Evolutionary conservation across 2,797 vertebrate genomes (phyloP).

Genomic region (Rhabdophis nuchalis): DNA sequence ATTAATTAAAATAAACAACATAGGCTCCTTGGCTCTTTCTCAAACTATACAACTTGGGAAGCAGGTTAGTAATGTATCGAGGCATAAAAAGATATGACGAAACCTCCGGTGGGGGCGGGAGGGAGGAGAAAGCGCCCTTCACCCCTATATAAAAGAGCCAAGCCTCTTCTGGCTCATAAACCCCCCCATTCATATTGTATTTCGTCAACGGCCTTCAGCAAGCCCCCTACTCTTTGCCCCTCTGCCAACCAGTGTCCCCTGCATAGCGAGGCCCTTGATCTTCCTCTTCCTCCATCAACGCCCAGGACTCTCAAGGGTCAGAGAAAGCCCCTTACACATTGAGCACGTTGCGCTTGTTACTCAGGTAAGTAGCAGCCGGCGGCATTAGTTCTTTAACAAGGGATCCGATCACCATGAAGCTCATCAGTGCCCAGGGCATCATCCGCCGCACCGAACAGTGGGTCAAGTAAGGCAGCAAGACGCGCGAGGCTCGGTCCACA

Average conservation of each 20-base stretch:
- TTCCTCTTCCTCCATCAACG: neutral
- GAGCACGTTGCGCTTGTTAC: slow-evolving; percentile 82
- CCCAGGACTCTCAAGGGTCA: no score
- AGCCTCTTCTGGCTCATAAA: no score
- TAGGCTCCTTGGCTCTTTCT: neutral
- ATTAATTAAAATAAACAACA: neutral
- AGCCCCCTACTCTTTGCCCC: neutral
- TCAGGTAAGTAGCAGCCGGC: slow-evolving; percentile 81
- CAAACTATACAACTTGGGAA: neutral
- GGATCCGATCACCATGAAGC: slow-evolving; percentile 76
- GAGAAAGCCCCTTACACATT: slow-evolving; percentile 81
- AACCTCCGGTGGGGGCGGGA: no score
- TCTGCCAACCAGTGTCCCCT: neutral
- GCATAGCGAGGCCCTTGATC: no score
- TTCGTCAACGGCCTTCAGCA: neutral
- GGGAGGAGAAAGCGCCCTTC: neutral
- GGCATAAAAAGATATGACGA: no score
- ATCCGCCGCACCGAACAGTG: slow-evolving; percentile 43
- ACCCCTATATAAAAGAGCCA: neutral
- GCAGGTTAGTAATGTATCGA: neutral
- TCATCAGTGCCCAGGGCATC: slow-evolving; percentile 73
- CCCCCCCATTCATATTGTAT: neutral
- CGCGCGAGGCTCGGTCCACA: slow-evolving; percentile 18
- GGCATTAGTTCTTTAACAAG: slow-evolving; percentile 73
- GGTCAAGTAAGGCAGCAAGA: slow-evolving; percentile 52